Evolutionary conservation across 2,888 invertebrate genomes (phyloP).

Genomic region (Sclerodermus sp.): DNA sequence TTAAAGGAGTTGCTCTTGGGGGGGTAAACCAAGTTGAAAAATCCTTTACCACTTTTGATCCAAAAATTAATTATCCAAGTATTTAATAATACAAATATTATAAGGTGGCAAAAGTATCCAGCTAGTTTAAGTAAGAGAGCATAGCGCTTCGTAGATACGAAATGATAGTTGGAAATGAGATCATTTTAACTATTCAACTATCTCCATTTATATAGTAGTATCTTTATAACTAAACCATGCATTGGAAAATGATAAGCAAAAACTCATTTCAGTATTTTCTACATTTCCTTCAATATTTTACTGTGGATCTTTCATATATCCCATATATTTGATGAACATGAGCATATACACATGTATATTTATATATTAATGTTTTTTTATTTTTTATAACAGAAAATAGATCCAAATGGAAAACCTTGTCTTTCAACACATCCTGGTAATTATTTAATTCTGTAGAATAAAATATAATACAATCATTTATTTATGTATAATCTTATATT

Average conservation of each 20-base stretch:
- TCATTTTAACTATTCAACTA: slow-evolving; percentile 2
- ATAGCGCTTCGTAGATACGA: background rate
- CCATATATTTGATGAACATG: too few relatives aligned
- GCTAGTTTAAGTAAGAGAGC: too few relatives aligned
- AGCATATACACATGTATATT: too few relatives aligned
- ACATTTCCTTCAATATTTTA: too few relatives aligned
- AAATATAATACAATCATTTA: background rate
- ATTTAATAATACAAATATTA: background rate
- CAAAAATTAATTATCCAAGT: background rate
- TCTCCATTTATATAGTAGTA: too few relatives aligned
- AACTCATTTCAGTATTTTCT: too few relatives aligned
- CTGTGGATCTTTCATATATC: too few relatives aligned
- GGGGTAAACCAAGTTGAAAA: background rate
- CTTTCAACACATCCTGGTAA: slow-evolving; percentile 85
- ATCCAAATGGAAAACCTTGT: slow-evolving; percentile 78
- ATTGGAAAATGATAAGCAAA: too few relatives aligned
- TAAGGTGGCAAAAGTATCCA: background rate
- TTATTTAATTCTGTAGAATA: too few relatives aligned
- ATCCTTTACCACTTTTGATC: background rate
- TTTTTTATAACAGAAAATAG: slow-evolving; percentile 72
- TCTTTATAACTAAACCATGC: too few relatives aligned
- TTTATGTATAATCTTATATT: background rate
- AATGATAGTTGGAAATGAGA: background rate
- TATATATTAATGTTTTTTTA: too few relatives aligned
- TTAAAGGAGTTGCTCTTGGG: background rate